phyloP scores from a whole-genome alignment of 2,888 invertebrate species.

The Linnaemya tessellans region DNA sequence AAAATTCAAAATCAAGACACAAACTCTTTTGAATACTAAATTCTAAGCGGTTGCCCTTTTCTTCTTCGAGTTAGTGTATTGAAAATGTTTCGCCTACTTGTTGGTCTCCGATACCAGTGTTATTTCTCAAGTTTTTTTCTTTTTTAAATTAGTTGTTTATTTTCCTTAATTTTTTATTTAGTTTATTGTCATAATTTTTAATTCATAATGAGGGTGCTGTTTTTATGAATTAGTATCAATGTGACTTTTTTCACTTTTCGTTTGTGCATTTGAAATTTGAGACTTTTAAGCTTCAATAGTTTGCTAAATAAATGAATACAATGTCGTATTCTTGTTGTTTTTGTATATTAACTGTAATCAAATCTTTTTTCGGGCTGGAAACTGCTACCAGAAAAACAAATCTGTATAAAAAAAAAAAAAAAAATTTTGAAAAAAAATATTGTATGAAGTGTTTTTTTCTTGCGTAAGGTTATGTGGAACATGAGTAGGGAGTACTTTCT shows the following conservation, averaged over 20 bases:
- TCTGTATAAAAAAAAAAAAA: no score
- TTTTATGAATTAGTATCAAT: conserved; percentile 64
- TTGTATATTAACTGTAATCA: conserved; percentile 44
- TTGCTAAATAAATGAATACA: conserved; percentile 50
- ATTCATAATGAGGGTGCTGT: conserved; percentile 68
- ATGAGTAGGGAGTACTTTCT: background rate
- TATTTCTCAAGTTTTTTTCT: conserved; percentile 14
- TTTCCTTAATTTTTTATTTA: conserved; percentile 35
- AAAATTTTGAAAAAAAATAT: no score
- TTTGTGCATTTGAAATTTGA: conserved; percentile 63
- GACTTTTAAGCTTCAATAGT: conserved; percentile 68
- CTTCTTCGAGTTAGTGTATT: conserved; percentile 57
- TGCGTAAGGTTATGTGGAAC: no score
- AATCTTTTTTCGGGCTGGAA: conserved; percentile 32
- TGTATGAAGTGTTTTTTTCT: no score
- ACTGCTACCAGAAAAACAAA: conserved; percentile 18
- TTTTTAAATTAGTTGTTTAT: background rate
- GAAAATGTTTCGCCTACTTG: conserved; percentile 63
- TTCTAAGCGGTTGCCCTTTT: conserved; percentile 53
- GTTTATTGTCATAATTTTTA: conserved; percentile 62
- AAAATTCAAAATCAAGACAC: conserved; percentile 17
- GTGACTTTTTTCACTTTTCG: conserved; percentile 18
- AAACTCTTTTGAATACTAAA: conserved; percentile 50
- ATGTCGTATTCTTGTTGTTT: conserved; percentile 4
- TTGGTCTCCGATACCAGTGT: conserved; percentile 60